Conservation (phyloP, 2,113 vertebrate genomes). For the Casuarius casuarius region DNA sequence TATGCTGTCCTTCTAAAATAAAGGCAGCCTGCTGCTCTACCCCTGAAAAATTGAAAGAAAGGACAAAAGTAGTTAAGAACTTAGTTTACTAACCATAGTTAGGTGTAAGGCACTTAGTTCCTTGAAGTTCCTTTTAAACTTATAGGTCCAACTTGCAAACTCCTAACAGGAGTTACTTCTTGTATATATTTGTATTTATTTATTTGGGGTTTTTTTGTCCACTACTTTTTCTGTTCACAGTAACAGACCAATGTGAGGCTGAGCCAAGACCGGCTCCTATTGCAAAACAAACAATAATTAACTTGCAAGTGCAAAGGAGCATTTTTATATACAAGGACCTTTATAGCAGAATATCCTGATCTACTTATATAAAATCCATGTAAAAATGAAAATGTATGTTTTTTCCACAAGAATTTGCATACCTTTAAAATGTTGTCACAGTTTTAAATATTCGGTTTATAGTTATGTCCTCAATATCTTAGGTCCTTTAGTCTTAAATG, state of each 20-base stretch:
- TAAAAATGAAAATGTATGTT: background rate
- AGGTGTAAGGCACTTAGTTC: rapidly evolving
- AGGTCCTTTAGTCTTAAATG: background rate
- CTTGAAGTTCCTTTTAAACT: background rate
- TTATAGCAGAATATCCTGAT: background rate
- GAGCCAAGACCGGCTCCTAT: background rate
- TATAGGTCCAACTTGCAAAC: background rate
- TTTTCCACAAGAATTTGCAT: background rate
- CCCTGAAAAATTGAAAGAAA: background rate
- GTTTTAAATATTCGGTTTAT: background rate
- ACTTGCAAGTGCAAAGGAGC: background rate
- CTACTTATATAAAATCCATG: background rate
- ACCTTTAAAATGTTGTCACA: background rate
- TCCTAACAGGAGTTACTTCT: background rate
- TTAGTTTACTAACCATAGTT: background rate
- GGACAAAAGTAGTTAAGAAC: background rate
- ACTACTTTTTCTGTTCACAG: background rate
- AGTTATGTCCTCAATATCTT: background rate
- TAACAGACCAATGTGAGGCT: background rate
- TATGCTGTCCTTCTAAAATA: background rate
- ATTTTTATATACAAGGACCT: background rate
- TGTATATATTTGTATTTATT: background rate
- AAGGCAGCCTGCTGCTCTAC: background rate
- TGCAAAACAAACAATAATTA: background rate
- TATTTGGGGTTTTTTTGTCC: background rate